Conservation (phyloP, 2,797 vertebrate species). For the Acestrorhynchus altus region DNA sequence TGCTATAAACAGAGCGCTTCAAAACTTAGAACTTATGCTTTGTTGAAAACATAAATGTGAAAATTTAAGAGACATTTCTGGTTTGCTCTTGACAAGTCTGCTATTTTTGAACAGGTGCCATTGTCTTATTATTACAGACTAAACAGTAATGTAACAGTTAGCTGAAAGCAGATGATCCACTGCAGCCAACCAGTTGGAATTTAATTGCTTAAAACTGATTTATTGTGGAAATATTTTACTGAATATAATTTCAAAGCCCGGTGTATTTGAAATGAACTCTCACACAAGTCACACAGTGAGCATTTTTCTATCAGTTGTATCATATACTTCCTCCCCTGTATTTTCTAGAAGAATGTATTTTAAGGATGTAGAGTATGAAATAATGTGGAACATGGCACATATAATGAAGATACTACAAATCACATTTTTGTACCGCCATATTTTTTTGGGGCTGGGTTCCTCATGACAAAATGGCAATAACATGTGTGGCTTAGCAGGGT, state of each 20-base stretch:
- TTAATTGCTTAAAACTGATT: conserved; percentile 62
- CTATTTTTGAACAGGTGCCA: conserved; percentile 59
- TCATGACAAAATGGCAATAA: conserved; percentile 29
- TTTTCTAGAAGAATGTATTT: neutral
- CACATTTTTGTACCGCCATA: too few species aligned
- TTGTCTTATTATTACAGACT: conserved; percentile 49
- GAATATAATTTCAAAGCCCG: conserved; percentile 30
- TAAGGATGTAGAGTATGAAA: neutral
- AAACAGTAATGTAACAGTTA: conserved; percentile 40
- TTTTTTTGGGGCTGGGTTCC: conserved; percentile 20
- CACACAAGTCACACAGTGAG: neutral
- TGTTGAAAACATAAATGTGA: neutral
- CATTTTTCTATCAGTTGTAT: conserved; percentile 23
- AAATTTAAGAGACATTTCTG: conserved; percentile 13
- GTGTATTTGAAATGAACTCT: conserved; percentile 26
- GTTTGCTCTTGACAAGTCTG: conserved; percentile 13
- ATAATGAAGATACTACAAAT: neutral
- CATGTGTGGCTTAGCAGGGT: conserved; percentile 35
- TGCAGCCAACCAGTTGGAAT: conserved; percentile 48
- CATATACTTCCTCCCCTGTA: conserved; percentile 7
- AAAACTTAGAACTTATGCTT: neutral
- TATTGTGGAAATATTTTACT: conserved; percentile 58
- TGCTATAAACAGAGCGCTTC: neutral
- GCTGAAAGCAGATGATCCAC: conserved; percentile 19
- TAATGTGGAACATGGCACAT: neutral